phyloP scores from a whole-genome alignment of 2,797 vertebrate species.

The Chiloscyllium punctatum region DNA sequence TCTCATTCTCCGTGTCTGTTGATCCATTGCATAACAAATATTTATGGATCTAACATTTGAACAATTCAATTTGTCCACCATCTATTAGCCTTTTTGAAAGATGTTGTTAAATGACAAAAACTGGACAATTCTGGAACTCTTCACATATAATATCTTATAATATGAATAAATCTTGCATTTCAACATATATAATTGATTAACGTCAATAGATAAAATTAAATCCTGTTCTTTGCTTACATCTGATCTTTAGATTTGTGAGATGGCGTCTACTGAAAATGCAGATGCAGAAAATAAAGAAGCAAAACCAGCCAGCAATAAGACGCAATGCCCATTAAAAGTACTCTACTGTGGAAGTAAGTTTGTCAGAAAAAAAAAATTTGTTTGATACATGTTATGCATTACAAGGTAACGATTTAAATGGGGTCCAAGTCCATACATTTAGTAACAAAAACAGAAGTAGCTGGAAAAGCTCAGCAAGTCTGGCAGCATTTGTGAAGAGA shows the following conservation, averaged over 20 bases:
- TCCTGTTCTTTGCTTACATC: neutral
- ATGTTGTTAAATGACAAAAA: neutral
- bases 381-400: no score
- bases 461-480: no score
- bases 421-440: no score
- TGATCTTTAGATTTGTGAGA: slow-evolving; percentile 53
- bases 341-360: slow-evolving; percentile 92
- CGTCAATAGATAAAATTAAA: neutral
- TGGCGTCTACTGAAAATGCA: slow-evolving; percentile 78
- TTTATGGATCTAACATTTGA: neutral
- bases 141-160: neutral
- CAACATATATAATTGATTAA: neutral
- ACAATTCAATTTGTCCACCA: neutral
- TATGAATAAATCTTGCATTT: neutral
- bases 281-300: slow-evolving; percentile 75
- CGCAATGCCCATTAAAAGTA: slow-evolving; percentile 81
- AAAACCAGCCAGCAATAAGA: slow-evolving; percentile 58
- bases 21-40: neutral
- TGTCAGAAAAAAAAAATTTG: neutral
- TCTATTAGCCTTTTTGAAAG: neutral
- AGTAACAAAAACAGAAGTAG: no score
- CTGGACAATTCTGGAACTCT: neutral
- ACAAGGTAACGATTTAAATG: no score
- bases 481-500: no score
- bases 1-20: neutral